Conservation (phyloP, 2,888 invertebrate species). For the Nymphalis polychloros region DNA sequence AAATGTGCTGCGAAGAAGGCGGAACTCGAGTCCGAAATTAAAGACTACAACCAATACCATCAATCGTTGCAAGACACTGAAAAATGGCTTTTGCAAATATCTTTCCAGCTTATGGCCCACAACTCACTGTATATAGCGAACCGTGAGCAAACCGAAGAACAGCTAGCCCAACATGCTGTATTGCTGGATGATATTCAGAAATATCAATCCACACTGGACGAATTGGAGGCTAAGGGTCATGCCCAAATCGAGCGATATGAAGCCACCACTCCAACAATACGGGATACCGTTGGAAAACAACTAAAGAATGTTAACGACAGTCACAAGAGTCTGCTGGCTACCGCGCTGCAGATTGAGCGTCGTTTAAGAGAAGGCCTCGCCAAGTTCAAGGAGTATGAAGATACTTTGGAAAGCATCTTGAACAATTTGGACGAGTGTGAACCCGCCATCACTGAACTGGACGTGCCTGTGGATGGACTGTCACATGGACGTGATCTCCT, state of each 20-base stretch:
- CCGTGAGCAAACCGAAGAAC: constrained; percentile 94
- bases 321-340: constrained; percentile 93
- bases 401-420: constrained; percentile 92
- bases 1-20: constrained; percentile 84
- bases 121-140: constrained; percentile 96
- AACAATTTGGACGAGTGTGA: constrained; percentile 90
- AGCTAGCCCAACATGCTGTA: constrained; percentile 92
- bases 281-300: constrained; percentile 91
- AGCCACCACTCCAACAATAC: constrained; percentile 86
- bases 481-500: constrained; percentile 87
- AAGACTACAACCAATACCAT: constrained; percentile 93
- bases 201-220: constrained; percentile 90
- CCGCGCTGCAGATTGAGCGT: constrained; percentile 94
- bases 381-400: constrained; percentile 97
- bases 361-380: constrained; percentile 92
- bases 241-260: constrained; percentile 92
- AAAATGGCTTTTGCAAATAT: constrained; percentile 96
- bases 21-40: constrained; percentile 89
- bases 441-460: constrained; percentile 88
- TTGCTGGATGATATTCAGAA: constrained; percentile 89
- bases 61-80: constrained; percentile 95
- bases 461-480: constrained; percentile 87
- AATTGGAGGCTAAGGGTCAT: constrained; percentile 90
- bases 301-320: constrained; percentile 95
- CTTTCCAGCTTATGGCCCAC: constrained; percentile 97